These are phyloP conservation scores for Tuberolachnus salignus DNA, from an alignment of 2,888 invertebrate species.

Conservation along the genomic window DNA sequence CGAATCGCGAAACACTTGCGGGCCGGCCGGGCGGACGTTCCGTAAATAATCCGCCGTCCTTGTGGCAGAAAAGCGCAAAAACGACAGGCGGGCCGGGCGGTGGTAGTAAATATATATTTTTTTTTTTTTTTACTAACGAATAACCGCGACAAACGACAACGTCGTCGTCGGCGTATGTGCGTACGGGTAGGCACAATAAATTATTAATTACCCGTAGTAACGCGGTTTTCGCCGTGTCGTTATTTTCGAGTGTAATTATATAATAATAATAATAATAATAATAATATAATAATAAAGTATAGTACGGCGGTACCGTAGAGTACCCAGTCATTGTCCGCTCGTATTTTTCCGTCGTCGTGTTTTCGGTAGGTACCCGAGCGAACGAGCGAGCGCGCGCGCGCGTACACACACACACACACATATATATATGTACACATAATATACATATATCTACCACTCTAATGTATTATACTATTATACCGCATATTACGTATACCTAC, in stretches of 20 bases:
- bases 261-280: no score
- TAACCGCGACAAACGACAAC: background rate
- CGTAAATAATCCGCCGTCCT: no score
- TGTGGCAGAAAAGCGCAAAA: no score
- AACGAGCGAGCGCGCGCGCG: background rate
- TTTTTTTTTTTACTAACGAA: no score
- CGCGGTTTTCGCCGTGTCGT: background rate
- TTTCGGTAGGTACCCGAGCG: background rate
- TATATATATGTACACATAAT: slow-evolving; percentile 14
- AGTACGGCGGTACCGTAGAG: no score
- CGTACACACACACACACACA: no score
- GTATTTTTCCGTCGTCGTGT: background rate
- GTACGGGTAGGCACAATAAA: background rate
- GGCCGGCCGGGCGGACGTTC: no score
- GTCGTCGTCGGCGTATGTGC: slow-evolving; percentile 5
- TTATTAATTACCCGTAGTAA: slow-evolving; percentile 6
- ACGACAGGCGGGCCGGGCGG: no score
- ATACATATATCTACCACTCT: background rate
- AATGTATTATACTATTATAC: slow-evolving; percentile 17
- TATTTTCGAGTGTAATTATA: background rate
- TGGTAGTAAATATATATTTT: no score
- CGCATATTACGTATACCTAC: background rate
- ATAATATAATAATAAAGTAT: background rate
- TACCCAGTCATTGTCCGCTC: background rate
- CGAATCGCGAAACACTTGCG: no score